Evolutionary conservation across 30 jellyfish, hydroid and myxozoan species (phyloP), one percentile per base, ranked within the genome.

Genomic region (Cassiopea xamachana): DNA sequence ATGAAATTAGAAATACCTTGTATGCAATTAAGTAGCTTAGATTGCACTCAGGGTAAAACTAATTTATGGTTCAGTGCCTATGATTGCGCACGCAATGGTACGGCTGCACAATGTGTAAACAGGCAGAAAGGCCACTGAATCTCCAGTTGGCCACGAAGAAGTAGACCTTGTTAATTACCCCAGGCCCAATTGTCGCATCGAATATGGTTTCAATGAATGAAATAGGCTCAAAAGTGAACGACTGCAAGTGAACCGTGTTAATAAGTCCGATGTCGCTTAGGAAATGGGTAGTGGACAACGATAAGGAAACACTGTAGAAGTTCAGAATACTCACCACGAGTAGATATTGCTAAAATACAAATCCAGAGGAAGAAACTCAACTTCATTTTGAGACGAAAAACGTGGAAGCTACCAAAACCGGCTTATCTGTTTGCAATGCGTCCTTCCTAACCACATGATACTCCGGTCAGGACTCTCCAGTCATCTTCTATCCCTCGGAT

Each of bases 91-190:
- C 2, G 51, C n/a, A n/a, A 71, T 7, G 80, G 16, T 1, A n/a
- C 55, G 55, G 80, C 80, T 71, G 80, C 80, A 71, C 80, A 71
- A 71, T 14, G 80, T 71, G n/a, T 71, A 71, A 12, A 71, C 80
- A 71, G 5, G 4, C 74, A 17, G 80, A 39, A 10, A 51, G 51
- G 47, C 27, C 80, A 71, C 39, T 71, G 39, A 19, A 19, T 71
- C 39, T 71, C 55, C 7, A 27, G 47, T 15, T 71, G 55, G 16
- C 39, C 51, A 71, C n/a, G 51, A 43, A 71, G 6, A 18, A 12
- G 27, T 27, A 3, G 80, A 3, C n/a, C 27, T 19, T 71, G 15
- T 2, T 27, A 71, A 71, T 19, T 7, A 15, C 55, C 15, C 3
- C 15, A 71, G 80, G 55, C 50, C 58, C 27, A 7, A 27, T 43